Percentiles rank a stretch among this genome's conserved stretches.
phyloP scores from a whole-genome alignment of 1,140 invertebrate species.

The Pogonus chalceus region DNA sequence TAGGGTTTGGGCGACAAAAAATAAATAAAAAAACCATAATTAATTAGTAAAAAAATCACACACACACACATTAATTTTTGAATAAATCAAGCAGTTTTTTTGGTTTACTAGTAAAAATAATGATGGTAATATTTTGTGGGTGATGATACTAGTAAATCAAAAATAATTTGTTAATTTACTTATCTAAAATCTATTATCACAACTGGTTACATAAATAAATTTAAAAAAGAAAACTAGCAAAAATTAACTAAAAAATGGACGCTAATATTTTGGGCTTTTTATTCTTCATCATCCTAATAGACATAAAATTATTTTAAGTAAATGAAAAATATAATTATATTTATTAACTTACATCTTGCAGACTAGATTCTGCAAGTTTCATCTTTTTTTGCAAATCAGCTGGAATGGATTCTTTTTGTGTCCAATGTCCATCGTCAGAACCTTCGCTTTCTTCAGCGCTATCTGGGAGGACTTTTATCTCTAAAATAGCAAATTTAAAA shows the following conservation, averaged over 20 bases:
- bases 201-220: too few species aligned
- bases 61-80: background rate
- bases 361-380: background rate
- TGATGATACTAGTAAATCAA: background rate
- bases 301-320: background rate
- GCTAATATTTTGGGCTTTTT: background rate
- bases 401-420: background rate
- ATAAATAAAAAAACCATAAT: conserved; percentile 13
- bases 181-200: too few species aligned
- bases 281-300: background rate
- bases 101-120: background rate
- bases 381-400: background rate
- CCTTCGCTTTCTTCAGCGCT: too few species aligned
- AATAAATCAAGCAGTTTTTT: background rate
- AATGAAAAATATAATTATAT: background rate
- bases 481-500: too few species aligned
- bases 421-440: too few species aligned
- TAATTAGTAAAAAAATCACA: background rate
- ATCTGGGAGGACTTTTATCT: too few species aligned
- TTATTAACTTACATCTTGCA: background rate
- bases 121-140: background rate
- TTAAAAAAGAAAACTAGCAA: too few species aligned
- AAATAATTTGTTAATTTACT: background rate
- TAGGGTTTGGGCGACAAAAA: conserved; percentile 19
- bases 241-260: too few species aligned